Evolutionary conservation across 2,113 vertebrate genomes (phyloP).

Genomic region (Pachycephala philippinensis): DNA sequence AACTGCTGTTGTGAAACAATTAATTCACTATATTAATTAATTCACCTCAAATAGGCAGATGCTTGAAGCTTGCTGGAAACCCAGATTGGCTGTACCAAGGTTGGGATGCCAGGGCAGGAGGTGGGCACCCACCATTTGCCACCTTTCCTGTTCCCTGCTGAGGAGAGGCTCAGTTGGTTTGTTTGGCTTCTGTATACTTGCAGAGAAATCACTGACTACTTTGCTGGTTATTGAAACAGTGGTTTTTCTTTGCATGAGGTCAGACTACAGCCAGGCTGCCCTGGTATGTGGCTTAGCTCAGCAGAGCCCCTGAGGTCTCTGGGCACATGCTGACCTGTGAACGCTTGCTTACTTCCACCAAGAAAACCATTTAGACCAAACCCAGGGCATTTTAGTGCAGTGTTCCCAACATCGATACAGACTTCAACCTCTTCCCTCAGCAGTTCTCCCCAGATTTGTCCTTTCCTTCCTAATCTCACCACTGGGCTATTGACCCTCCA

Average conservation of each 20-base stretch:
- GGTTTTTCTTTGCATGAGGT: neutral
- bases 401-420: neutral
- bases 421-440: neutral
- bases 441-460: neutral
- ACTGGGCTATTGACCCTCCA: neutral
- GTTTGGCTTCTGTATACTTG: neutral
- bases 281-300: neutral
- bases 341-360: neutral
- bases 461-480: neutral
- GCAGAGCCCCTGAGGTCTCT: neutral
- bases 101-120: neutral
- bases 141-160: neutral
- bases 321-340: neutral
- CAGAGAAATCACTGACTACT: neutral
- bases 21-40: neutral
- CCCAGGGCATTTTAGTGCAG: neutral
- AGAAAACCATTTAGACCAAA: neutral
- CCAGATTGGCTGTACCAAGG: neutral
- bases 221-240: neutral
- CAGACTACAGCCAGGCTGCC: neutral
- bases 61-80: neutral
- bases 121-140: neutral
- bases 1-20: neutral
- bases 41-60: neutral
- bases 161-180: neutral